Evolutionary conservation across 2,888 invertebrate species (phyloP).

Genomic region (Spisula solida): DNA sequence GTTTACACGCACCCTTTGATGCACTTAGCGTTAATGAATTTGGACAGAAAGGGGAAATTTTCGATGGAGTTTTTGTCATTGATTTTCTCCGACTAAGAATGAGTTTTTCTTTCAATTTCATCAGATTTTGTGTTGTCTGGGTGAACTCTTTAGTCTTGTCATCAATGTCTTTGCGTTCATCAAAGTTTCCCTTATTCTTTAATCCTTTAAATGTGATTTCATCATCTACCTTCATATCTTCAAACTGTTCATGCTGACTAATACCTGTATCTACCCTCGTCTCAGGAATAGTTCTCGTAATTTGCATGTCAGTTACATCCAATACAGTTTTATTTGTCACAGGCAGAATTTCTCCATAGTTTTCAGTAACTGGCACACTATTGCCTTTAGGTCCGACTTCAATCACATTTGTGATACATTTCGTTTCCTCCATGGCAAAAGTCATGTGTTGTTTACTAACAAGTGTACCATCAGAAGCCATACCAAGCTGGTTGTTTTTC

Average conservation of each 20-base stretch:
- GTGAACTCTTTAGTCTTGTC: constrained; percentile 59
- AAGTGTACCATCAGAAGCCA: constrained; percentile 36
- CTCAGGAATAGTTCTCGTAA: constrained; percentile 21
- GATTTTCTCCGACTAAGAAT: constrained; percentile 55
- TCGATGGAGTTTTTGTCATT: constrained; percentile 57
- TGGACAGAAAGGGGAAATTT: constrained; percentile 26
- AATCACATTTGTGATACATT: background rate
- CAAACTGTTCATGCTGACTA: background rate
- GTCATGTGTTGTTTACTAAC: background rate
- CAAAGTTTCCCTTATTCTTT: constrained; percentile 18
- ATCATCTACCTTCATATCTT: constrained; percentile 26
- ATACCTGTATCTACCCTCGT: background rate
- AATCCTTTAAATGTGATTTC: constrained; percentile 35
- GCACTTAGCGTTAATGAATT: constrained; percentile 24
- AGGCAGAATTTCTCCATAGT: background rate
- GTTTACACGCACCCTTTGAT: constrained; percentile 18
- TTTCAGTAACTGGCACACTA: background rate
- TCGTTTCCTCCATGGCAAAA: constrained; percentile 47
- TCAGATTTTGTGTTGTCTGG: constrained; percentile 44
- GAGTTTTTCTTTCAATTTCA: constrained; percentile 58
- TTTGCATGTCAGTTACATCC: constrained; percentile 58
- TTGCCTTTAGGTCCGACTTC: background rate
- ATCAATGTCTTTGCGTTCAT: background rate
- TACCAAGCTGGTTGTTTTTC: constrained; percentile 24
- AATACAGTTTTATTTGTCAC: constrained; percentile 44